These are phyloP conservation scores for Quadriops clusia DNA, from an alignment of 2,888 invertebrate species.

Conservation along the genomic window DNA sequence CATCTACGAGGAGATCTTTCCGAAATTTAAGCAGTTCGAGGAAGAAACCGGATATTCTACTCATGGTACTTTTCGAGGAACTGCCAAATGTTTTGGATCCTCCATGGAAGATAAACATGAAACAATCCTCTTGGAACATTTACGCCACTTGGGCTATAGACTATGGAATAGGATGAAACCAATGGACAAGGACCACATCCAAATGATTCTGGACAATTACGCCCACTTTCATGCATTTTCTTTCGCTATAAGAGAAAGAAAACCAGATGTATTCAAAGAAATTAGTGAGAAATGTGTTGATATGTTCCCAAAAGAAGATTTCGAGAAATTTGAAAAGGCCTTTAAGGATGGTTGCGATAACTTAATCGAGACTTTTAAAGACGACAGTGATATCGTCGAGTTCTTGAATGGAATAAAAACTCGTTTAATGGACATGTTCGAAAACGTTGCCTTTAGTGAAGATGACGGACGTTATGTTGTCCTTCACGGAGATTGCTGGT, in stretches of 20 bases:
- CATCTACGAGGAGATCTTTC: constrained; percentile 19
- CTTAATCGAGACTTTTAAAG: constrained; percentile 4
- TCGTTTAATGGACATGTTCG: constrained; percentile 7
- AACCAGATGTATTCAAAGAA: background rate
- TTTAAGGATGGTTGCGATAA: constrained; percentile 5
- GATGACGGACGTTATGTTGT: constrained; percentile 7
- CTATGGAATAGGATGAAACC: constrained; percentile 6
- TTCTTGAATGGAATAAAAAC: constrained; percentile 5
- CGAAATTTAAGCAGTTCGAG: constrained; percentile 16
- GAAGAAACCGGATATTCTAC: constrained; percentile 13
- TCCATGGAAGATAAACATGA: constrained; percentile 13
- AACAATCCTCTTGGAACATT: constrained; percentile 17
- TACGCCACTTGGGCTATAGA: constrained; percentile 11
- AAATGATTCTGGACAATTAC: constrained; percentile 7
- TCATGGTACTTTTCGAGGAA: constrained; percentile 14
- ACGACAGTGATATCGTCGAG: background rate
- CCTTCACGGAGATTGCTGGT: constrained; percentile 10
- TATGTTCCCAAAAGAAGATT: constrained; percentile 4
- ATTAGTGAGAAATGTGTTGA: constrained; percentile 1
- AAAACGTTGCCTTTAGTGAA: background rate
- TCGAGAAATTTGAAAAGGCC: constrained; percentile 7
- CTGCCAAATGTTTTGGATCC: constrained; percentile 14
- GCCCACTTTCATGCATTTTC: constrained; percentile 9
- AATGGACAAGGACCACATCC: constrained; percentile 7
- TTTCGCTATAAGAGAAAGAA: constrained; percentile 2